Evolutionary conservation across 2,113 vertebrate genomes (phyloP).

Genomic region (Tetrax tetrax): DNA sequence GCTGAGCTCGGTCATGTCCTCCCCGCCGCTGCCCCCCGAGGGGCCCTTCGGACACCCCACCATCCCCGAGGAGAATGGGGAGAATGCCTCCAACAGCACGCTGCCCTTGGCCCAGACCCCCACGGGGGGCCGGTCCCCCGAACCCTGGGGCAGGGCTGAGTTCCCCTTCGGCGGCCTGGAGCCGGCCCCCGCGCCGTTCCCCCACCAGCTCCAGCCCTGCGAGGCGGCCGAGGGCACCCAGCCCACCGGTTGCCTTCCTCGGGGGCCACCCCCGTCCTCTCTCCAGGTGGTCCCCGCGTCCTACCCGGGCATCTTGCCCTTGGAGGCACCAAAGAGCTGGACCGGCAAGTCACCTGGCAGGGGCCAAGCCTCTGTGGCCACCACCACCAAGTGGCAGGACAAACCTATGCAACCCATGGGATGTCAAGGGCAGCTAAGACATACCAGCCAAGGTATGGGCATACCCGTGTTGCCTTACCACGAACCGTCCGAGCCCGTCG

Average conservation of each 20-base stretch:
- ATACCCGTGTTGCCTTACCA: slow-evolving; percentile 99
- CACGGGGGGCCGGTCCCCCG: slow-evolving; percentile 90
- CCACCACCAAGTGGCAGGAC: slow-evolving; percentile 88
- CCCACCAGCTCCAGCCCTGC: slow-evolving; percentile 85
- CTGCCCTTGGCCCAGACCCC: slow-evolving; percentile 94
- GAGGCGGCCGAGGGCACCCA: slow-evolving; percentile 86
- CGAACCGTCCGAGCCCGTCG: slow-evolving; percentile 87
- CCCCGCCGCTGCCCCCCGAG: slow-evolving; percentile 87
- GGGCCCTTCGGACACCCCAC: slow-evolving; percentile 93
- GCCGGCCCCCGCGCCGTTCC: slow-evolving; percentile 88
- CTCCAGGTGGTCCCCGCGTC: slow-evolving; percentile 90
- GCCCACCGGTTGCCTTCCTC: slow-evolving; percentile 77
- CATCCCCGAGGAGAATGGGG: slow-evolving; percentile 93
- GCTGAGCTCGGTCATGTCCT: slow-evolving; percentile 94
- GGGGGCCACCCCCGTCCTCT: slow-evolving; percentile 83
- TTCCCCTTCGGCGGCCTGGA: slow-evolving; percentile 92
- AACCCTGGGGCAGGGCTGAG: slow-evolving; percentile 92
- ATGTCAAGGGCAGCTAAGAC: slow-evolving; percentile 98
- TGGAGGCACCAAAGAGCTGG: slow-evolving; percentile 93
- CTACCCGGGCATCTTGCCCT: slow-evolving; percentile 92
- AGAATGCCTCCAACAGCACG: slow-evolving; percentile 92
- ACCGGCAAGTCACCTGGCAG: slow-evolving; percentile 89
- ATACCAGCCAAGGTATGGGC: slow-evolving; percentile 98
- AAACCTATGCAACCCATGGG: slow-evolving; percentile 96
- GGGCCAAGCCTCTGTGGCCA: slow-evolving; percentile 75